Evolutionary conservation across 2,888 invertebrate species (phyloP), one percentile per base, ranked within the genome.

Genomic region (Drosophila vallismaia): DNA sequence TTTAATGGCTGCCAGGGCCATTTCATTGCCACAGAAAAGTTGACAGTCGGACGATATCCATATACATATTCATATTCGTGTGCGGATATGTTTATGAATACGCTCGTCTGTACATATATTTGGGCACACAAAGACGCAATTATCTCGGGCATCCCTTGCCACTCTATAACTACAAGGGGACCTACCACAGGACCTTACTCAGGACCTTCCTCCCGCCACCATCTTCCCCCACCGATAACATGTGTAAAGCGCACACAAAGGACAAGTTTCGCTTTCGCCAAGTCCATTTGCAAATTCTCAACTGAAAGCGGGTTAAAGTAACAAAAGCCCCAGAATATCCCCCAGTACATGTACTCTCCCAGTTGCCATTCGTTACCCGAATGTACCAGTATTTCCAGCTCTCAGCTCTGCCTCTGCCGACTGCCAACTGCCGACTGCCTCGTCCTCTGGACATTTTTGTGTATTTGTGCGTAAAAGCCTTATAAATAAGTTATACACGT

Each of bases 401-500:
- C 29, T 40, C 33, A 36, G 40, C 48, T 38, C 50, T 54, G 10
- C 33, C 33, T 46, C 46, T 69, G 36, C n/a, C 5, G 1, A n/a
- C n/a, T n/a, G n/a, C 4, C 26, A 3, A 2, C 3, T 26, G 26
- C 26, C 26, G 10, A 4, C 36, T 36, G 5, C 12, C 12, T 5
- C n/a, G 36, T 36, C 36, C 36, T 29, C 40, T 50, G 55, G 49
- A 71, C 40, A 59, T 74, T 56, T 78, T 52, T 67, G 73, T 76
- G 79, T 82, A 85, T 75, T 85, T 88, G 83, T 79, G 86, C 77
- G 86, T 83, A 83, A 88, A 86, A 79, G 88, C 86, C 77, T 79
- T 86, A 86, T 86, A 88, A 88, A 84, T 88, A 84, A 86, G 80
- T 88, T 74, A 84, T 83, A 73, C 76, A 79, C 79, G 75, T 76